Evolutionary conservation across 2,888 invertebrate genomes (phyloP), one percentile per base, ranked within the genome.

Genomic region (Tyria jacobaeae): DNA sequence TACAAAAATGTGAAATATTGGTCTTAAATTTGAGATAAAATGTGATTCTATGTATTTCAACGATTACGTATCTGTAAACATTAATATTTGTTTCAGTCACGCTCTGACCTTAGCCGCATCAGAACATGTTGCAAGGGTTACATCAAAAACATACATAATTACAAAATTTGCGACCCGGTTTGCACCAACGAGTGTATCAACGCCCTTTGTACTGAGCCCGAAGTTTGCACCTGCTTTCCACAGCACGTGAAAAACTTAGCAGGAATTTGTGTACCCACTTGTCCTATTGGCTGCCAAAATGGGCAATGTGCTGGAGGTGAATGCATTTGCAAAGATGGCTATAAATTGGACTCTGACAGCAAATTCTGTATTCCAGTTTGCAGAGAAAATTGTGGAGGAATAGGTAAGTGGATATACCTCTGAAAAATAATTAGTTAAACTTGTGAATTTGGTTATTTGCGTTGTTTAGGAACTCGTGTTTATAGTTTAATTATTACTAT

Each of bases 41-140:
- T n/a, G n/a, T n/a, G n/a, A n/a, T n/a, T n/a, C n/a, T n/a, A n/a
- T 31, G 27, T 31, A 31, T 4, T 31, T 4, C 6, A 2, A 4
- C 27, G 27, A 31, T 31, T 31, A 2, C 27, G 27, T 31, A 31
- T 31, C 27, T 31, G n/a, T 41, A 41, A 41, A 41, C 10, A 41
- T 44, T 17, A 44, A 44, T 7, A 25, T 21, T 24, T 53, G 37
- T 81, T 79, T 1, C 86, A 96, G 95, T 94, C 96, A 0, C 90
- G 94, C 1, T 88, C 95, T 7, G 94, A 95, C 25, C 92, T 95
- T 76, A 96, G 96, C 79, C 95, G 94, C 65, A 95, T 96, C 73
- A 93, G 96, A 68, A 94, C 96, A 27, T 97, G 97, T 81, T 97
- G 97, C 81, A 94, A 95, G 0, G 97, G 97, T 17, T 97, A 96